These are phyloP conservation scores for Etheostoma spectabile DNA, from an alignment of 2,113 vertebrate species.

Conservation along the genomic window DNA sequence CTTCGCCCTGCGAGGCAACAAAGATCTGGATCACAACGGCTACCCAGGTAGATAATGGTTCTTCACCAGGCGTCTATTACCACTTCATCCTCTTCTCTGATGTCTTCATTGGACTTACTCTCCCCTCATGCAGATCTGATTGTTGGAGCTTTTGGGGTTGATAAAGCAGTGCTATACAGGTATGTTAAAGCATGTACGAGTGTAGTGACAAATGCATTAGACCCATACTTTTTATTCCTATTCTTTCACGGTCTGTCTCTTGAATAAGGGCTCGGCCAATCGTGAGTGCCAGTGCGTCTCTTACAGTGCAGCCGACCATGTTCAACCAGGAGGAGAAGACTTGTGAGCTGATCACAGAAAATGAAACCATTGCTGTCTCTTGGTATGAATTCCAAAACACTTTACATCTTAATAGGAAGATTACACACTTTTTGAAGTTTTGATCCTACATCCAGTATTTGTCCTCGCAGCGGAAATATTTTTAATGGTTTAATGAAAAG, in stretches of 20 bases:
- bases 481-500: neutral
- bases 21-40: slow-evolving; percentile 91
- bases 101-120: neutral
- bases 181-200: slow-evolving; percentile 56
- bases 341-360: slow-evolving; percentile 77
- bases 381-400: slow-evolving; percentile 82
- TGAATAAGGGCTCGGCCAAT: slow-evolving; percentile 90
- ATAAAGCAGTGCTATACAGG: slow-evolving; percentile 91
- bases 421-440: neutral
- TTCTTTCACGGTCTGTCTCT: neutral
- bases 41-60: slow-evolving; percentile 86
- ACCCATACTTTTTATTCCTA: neutral
- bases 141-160: slow-evolving; percentile 91
- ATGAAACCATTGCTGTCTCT: slow-evolving; percentile 79
- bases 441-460: neutral
- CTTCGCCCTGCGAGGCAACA: slow-evolving; percentile 87
- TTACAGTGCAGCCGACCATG: slow-evolving; percentile 89
- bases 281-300: slow-evolving; percentile 86
- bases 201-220: neutral
- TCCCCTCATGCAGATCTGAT: slow-evolving; percentile 86
- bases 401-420: neutral
- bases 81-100: neutral
- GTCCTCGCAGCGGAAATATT: neutral
- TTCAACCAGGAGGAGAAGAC: slow-evolving; percentile 92
- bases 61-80: too few relatives aligned